Base-by-base conservation (phyloP, 2,888 invertebrate genomes). In the Oscheius onirici region DNA sequence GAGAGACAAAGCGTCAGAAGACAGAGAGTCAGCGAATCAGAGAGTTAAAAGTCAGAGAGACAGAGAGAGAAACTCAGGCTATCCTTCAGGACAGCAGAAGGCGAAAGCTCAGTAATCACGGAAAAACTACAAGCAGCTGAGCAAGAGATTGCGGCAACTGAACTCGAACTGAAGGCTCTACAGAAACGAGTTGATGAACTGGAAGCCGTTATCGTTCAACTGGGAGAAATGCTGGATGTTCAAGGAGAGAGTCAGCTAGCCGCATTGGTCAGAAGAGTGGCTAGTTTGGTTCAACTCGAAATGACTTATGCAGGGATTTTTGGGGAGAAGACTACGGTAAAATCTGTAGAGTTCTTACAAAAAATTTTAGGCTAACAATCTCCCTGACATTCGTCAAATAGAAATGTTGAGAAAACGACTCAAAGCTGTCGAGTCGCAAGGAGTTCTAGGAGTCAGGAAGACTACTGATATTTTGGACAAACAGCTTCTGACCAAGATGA, bases 401-500 rank as follows among this genome's bases (percentile, higher is more conserved):
- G 63, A 63, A n/a, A 17, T 17, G 22, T n/a, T 63, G 22, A 24
- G 63, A 49, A 46, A 46, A 17, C 13, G 63, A 28, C 34, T 63
- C 15, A 46, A 49, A 24, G 49, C 46, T 2, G 63, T 34, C 15
- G 63, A 63, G 46, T 24, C 28, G n/a, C 26, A 63, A 28, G 49
- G 63, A 10, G 63, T 26, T 20, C 46, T 63, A 46, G 63, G 63
- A 46, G 24, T 40, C 13, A 68, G 41, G 44, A 68, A 57, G 46
- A 55, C 40, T 13, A 57, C 22, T 13, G 78, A 78, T 44, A 76
- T 72, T 49, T 46, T 76, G 65, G 75, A 76, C 22, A 75, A 78
- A 46, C 76, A 75, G 60, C 68, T 78, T 15, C 49, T 78, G 20
- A 73, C 78, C n/a, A 70, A 74, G 40, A 70, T 75, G 71, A 78